Base-by-base conservation (phyloP, 2,888 invertebrate species). In the Eumacrocentrus americanus region DNA sequence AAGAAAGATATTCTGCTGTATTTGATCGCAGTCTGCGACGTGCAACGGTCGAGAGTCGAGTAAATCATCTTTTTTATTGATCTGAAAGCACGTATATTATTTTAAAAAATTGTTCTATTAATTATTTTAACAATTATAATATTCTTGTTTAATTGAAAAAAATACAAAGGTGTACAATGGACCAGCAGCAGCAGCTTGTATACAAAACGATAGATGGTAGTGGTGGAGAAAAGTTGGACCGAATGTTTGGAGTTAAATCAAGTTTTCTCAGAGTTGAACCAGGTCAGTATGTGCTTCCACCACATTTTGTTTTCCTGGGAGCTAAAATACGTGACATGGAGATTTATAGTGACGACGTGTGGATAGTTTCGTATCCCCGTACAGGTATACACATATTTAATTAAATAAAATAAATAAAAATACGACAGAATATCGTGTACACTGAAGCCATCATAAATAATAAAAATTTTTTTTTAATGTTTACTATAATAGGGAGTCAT, bases 281-380 rank as follows among this genome's bases (percentile, higher is more conserved):
- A 0, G 89, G 91, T 0, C 82, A 85, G 56, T 87, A 89, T 62
- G 82, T 92, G 16, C 75, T 92, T 63, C 91, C 92, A 0, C 85
- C 87, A 0, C 86, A 88, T 70, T 92, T 87, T 71, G 83, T 85
- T 69, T 85, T 87, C 11, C 85, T 91, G 34, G 90, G 88, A 0
- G 86, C 88, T 67, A 85, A 87, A 67, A 90, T 93, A 58, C 78
- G 89, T 59, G 87, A 91, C 58, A 86, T 93, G 76, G 84, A 89
- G 56, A 87, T 94, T 1, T 82, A 87, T 55, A 84, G 88, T 2
- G 89, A 89, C 68, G 95, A 95, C 77, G 87, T 93, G 0, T 94
- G 94, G 90, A 84, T 95, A 78, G 87, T 92, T 44, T 94, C 94
- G 7, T 94, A 91, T 83, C 95, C 95, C 0, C 87, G 95, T 72